Evolutionary conservation across 2,113 vertebrate species (phyloP).

Genomic region (Bubalus kerabau): DNA sequence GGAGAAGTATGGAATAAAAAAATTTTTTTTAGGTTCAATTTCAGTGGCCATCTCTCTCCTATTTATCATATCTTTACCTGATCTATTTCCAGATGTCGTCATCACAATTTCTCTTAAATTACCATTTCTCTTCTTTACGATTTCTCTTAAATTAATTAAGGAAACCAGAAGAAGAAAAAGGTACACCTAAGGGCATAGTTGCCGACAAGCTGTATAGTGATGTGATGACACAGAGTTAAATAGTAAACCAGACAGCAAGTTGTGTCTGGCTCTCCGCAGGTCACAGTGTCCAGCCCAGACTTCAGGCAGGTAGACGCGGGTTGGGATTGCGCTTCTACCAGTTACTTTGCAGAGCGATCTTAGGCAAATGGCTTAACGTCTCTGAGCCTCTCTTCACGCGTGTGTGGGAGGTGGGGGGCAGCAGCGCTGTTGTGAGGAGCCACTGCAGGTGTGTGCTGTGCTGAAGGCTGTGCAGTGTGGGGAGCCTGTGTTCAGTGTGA

Average conservation of each 20-base stretch:
- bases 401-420: neutral
- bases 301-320: neutral
- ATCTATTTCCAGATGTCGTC: neutral
- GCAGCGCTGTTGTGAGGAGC: neutral
- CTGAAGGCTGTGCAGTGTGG: rapidly evolving
- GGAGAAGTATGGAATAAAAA: neutral
- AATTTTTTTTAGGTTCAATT: neutral
- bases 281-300: neutral
- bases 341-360: neutral
- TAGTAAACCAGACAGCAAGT: neutral
- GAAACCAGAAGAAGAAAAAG: neutral
- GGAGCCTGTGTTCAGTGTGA: neutral
- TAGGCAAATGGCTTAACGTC: neutral
- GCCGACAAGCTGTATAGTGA: neutral
- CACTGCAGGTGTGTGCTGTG: rapidly evolving
- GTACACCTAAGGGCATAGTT: neutral
- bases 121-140: neutral
- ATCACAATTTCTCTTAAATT: neutral
- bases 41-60: neutral
- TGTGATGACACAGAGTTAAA: neutral
- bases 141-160: neutral
- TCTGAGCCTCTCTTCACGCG: neutral
- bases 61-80: neutral
- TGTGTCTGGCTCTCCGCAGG: neutral
- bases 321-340: neutral